Percentiles rank a stretch among this genome's conserved stretches.
Evolutionary conservation across 2,113 vertebrate genomes (phyloP).

Genomic region (Boleophthalmus pectinirostris): DNA sequence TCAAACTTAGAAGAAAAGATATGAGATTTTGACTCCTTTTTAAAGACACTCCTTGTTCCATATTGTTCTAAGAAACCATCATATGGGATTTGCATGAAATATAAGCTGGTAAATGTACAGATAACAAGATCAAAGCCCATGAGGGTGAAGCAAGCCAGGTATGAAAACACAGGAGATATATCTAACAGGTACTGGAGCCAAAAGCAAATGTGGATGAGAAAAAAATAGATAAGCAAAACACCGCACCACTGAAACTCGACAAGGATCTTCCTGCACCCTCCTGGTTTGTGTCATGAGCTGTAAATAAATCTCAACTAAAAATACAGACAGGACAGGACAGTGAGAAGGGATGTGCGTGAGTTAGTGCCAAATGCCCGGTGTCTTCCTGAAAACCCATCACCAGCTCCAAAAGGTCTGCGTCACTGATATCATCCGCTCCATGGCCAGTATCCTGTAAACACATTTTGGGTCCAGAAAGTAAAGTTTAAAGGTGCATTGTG

Average conservation of each 20-base stretch:
- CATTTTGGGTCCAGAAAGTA: constrained; percentile 12
- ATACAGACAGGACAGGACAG: constrained; percentile 50
- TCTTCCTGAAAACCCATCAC: constrained; percentile 62
- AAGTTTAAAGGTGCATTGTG: neutral
- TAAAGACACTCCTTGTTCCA: neutral
- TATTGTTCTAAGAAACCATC: neutral
- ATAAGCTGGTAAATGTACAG: neutral
- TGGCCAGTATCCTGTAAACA: constrained; percentile 51
- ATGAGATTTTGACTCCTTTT: neutral
- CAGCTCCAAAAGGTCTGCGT: constrained; percentile 44
- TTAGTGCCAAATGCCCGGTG: constrained; percentile 36
- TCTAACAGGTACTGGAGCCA: neutral
- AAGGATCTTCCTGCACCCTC: constrained; percentile 4
- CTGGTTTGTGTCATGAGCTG: neutral
- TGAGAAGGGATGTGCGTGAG: constrained; percentile 35
- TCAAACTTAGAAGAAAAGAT: neutral
- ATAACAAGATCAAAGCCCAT: neutral
- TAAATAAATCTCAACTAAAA: constrained; percentile 61
- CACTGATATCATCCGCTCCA: constrained; percentile 58
- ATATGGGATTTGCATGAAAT: neutral
- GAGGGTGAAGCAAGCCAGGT: constrained; percentile 3
- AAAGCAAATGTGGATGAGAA: neutral
- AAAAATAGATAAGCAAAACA: constrained; percentile 6
- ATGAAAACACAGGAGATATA: constrained; percentile 9
- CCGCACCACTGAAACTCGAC: constrained; percentile 2